phyloP scores from a whole-genome alignment of 2,797 vertebrate genomes.

The Falco concolor region DNA sequence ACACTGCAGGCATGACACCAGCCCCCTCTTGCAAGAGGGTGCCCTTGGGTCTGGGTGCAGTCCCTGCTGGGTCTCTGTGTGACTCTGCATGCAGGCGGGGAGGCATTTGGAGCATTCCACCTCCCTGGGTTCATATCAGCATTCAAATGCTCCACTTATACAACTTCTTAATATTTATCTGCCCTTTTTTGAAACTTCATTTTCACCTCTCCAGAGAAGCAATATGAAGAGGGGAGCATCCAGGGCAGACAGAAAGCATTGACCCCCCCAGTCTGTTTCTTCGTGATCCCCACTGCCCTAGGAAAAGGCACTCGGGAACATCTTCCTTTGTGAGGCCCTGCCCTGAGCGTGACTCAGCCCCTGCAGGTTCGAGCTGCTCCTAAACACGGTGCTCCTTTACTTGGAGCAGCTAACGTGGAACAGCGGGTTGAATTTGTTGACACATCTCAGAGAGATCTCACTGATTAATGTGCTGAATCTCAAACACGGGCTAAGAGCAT shows the following conservation, averaged over 20 bases:
- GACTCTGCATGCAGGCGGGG: not conserved
- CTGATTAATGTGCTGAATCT: conserved; percentile 70
- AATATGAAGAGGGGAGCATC: not conserved
- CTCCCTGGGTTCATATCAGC: not conserved
- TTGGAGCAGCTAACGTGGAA: conserved; percentile 26
- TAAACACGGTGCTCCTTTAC: not conserved
- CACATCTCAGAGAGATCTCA: conserved; percentile 64
- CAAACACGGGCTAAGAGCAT: conserved; percentile 67
- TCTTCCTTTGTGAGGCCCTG: not conserved
- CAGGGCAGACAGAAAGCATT: not conserved
- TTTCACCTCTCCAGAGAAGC: not conserved
- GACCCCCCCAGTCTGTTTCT: not conserved
- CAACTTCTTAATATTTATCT: not conserved
- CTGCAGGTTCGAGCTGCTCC: not conserved
- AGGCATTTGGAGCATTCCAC: not conserved
- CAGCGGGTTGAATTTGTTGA: conserved; percentile 65
- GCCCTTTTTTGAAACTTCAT: not conserved
- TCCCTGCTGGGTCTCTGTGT: rapidly evolving
- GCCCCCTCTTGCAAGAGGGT: not conserved
- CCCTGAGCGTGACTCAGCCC: not conserved
- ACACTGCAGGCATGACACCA: not conserved
- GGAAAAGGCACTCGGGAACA: not conserved
- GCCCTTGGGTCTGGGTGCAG: not conserved
- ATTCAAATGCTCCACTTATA: not conserved
- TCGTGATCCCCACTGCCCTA: not conserved